phyloP scores from a whole-genome alignment of 1,140 invertebrate genomes.

The Oedothorax gibbosus region DNA sequence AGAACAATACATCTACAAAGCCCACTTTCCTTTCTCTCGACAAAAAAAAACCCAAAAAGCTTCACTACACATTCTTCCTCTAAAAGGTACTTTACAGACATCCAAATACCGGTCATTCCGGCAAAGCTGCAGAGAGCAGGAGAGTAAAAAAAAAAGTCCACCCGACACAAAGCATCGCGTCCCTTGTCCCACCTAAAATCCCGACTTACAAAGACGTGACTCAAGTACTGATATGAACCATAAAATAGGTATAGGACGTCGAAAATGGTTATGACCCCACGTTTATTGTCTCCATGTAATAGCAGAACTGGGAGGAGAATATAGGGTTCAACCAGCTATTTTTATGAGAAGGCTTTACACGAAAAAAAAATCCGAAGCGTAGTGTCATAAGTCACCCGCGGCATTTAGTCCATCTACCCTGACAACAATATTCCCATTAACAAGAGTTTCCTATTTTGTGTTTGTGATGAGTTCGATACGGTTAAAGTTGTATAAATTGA shows the following conservation, averaged over 20 bases:
- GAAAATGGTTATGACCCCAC: conserved; percentile 57
- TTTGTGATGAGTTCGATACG: too few species aligned
- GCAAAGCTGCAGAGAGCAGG: background rate
- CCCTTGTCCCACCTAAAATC: conserved; percentile 37
- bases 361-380: background rate
- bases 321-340: conserved; percentile 56
- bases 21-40: too few species aligned
- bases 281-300: conserved; percentile 55
- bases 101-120: conserved; percentile 34
- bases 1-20: too few species aligned
- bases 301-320: conserved; percentile 43
- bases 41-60: too few species aligned
- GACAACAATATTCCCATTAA: too few species aligned
- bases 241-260: conserved; percentile 59
- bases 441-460: too few species aligned
- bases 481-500: too few species aligned
- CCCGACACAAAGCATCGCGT: conserved; percentile 16
- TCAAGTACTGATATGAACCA: conserved; percentile 54
- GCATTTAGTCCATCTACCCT: too few species aligned
- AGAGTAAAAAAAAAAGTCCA: conserved; percentile 1
- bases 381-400: conserved; percentile 13
- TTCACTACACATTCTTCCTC: conserved; percentile 2
- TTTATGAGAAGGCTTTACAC: conserved; percentile 51
- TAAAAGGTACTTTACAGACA: conserved; percentile 26
- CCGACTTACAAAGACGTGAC: conserved; percentile 41